Base-by-base conservation (phyloP, 1,140 invertebrate species). In the Aphelinus certus region DNA sequence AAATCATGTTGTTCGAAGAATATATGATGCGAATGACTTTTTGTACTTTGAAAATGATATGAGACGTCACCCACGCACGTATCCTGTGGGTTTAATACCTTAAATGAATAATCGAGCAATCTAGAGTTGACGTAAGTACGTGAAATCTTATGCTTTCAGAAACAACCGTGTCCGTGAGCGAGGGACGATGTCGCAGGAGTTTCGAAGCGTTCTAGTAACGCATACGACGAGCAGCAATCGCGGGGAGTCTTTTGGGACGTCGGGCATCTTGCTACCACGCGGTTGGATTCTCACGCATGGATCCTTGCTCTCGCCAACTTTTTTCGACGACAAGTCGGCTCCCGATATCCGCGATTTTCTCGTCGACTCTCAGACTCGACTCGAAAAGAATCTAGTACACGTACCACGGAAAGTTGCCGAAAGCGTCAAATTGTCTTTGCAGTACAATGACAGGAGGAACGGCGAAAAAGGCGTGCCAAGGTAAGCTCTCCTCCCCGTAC, bases 271-370 rank as follows among this genome's bases (percentile, higher is more conserved):
- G 60, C 89, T 90, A 75, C 85, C 85, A 9, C 81, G 87, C 2
- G 81, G 86, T 48, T 90, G 89, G 88, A 85, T 91, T 2, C 81
- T 91, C 1, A 88, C 88, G 0, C 90, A 91, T 65, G 90, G 89
- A 4, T 88, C 86, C 4, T 85, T 89, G 3, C 79, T 90, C n/a
- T 85, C 85, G 2, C 83, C 87, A 0, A 49, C 63, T 3, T 65
- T 62, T 7, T 42, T 75, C 53, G 47, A 76, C 56, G 26, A 26
- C 26, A 26, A 26, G 26, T 70, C 51, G 7, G 56, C 70, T 57
- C 51, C 9, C 3, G 58, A 42, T 70, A 70, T 77, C 9, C 4
- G 5, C 63, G 75, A 73, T 3, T 80, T 78, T 45, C 69, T 76
- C 1, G 1, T 1, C n/a, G 60, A 9, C 42, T 1, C n/a, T 10